These are phyloP conservation scores for pig (Sus scrofa) DNA, from an alignment of 2,113 vertebrate species.

Conservation along the genomic window T2T-Sscrofa CM000820.6:202001-202500, in stretches of 20 bases:
- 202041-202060: background rate
- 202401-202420: background rate
- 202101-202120: background rate
- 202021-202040: background rate
- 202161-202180: background rate
- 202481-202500: too few species aligned
- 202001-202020: background rate
- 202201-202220: background rate
- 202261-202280: constrained; percentile 24
- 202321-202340: constrained; percentile 25
- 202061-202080: background rate
- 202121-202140: background rate
- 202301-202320: background rate
- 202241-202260: constrained; percentile 6
- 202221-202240: background rate
- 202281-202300: background rate
- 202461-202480: constrained; percentile 5
- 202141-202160: background rate
- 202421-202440: background rate
- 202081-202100: constrained; percentile 2
- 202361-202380: background rate
- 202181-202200: constrained; percentile 29
- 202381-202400: background rate
- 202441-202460: background rate
- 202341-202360: constrained; percentile 8